phyloP scores from a whole-genome alignment of 2,797 vertebrate species.

The Knipowitschia caucasica region DNA sequence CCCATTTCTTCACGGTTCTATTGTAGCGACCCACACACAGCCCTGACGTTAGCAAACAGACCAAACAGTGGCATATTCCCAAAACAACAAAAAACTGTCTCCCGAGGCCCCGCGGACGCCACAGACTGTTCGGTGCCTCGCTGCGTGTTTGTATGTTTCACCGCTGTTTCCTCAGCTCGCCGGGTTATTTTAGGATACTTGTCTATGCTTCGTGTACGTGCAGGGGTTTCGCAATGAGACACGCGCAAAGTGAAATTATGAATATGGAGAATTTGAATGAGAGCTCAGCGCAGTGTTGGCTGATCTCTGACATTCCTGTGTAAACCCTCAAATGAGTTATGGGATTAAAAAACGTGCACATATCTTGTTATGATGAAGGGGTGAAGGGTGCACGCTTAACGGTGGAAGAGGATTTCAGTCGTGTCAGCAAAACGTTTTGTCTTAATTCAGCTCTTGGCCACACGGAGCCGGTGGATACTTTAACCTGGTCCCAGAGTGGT shows the following conservation, averaged over 20 bases:
- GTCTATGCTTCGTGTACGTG: background rate
- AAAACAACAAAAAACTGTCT: slow-evolving; percentile 58
- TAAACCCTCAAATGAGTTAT: too few relatives aligned
- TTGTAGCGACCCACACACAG: slow-evolving; percentile 40
- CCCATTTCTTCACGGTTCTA: slow-evolving; percentile 15
- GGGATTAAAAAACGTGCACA: too few relatives aligned
- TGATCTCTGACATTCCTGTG: too few relatives aligned
- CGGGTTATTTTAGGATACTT: slow-evolving; percentile 35
- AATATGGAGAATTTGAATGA: background rate
- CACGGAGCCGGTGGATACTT: too few relatives aligned
- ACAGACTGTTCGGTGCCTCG: slow-evolving; percentile 67
- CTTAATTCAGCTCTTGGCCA: too few relatives aligned
- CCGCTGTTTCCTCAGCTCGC: slow-evolving; percentile 32
- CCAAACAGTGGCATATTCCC: slow-evolving; percentile 54
- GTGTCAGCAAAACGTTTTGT: too few relatives aligned
- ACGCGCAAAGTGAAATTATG: background rate
- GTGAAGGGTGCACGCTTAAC: too few relatives aligned
- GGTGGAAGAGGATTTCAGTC: too few relatives aligned
- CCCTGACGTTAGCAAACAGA: slow-evolving; percentile 33
- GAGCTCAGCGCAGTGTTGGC: background rate
- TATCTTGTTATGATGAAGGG: too few relatives aligned
- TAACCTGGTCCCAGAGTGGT: too few relatives aligned
- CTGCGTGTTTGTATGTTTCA: slow-evolving; percentile 61
- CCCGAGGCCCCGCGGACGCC: slow-evolving; percentile 43
- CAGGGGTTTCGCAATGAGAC: background rate